Base-by-base conservation (phyloP, 2,797 vertebrate species). In the Darevskia mixta region DNA sequence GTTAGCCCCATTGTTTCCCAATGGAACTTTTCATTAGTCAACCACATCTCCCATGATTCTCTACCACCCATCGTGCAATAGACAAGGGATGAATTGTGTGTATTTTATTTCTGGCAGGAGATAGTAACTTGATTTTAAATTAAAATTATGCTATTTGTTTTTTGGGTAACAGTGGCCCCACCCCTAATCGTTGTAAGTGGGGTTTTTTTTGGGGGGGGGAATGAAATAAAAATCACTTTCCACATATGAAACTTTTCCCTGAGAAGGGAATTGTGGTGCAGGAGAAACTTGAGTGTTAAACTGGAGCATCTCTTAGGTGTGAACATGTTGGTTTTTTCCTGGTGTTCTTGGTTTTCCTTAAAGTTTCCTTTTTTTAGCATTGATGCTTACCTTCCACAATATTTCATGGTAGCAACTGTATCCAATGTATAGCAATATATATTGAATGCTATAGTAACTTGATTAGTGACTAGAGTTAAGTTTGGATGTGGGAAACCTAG, bases 1-100 rank as follows among this genome's bases (percentile, higher is more conserved):
- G 15, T n/a, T 67, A 78, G 25, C 43, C 41, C 73, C 10, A 38
- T 88, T 77, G 81, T 71, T 83, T 69, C 81, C 61, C 10, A 41
- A 45, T 88, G 45, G 81, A 88, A 88, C 49, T 71, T 88, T 78
- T 88, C 32, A 78, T 83, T 83, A 78, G 64, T 38, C 27, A 83
- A 71, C 64, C 43, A 78, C 73, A 83, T 87, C 77, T 69, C 73
- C 86, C 32, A 83, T 88, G 32, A 58, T 83, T 18, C 64, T 83
- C 64, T 58, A 41, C 73, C n/a, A 83, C 58, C 38, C 55, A 64
- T 76, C 71, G 38, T 83, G 61, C 73, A 41, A 55, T 35, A 41
- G 25, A 55, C 35, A 76, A 29, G 17, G 35, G 67, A 67, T 8
- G 11, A 64, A 1, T 18, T 49, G 8, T 45, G 13, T 55, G 49